Conservation (phyloP, 2,797 vertebrate genomes). For the Chrysocyon brachyurus region DNA sequence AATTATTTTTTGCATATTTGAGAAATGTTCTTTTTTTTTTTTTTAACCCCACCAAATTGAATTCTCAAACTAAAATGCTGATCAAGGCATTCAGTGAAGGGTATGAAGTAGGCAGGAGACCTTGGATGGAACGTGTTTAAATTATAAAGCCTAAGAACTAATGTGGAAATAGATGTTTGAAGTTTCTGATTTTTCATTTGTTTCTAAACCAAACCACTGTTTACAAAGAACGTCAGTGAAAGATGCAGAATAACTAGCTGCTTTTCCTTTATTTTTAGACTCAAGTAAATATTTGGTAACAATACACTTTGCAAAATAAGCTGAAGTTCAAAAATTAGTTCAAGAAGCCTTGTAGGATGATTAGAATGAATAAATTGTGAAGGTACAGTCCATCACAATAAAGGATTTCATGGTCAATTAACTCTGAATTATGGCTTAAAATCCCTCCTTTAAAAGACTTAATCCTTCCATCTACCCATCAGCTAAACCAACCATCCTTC, state of each 20-base stretch:
- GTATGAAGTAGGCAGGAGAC: neutral
- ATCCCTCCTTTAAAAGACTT: neutral
- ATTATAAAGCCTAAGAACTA: neutral
- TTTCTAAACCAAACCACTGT: conserved; percentile 52
- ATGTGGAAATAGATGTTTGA: neutral
- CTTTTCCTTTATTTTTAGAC: neutral
- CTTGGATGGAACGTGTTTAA: neutral
- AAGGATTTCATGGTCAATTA: neutral
- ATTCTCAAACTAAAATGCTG: neutral
- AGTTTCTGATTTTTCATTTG: conserved; percentile 17
- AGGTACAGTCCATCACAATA: neutral
- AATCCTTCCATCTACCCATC: neutral
- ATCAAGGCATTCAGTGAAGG: conserved; percentile 29
- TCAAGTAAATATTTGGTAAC: conserved; percentile 14
- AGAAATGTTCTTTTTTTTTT: neutral
- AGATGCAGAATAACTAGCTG: neutral
- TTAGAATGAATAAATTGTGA: conserved; percentile 23
- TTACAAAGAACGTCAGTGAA: conserved; percentile 33
- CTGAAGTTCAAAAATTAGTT: conserved; percentile 32
- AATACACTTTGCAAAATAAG: neutral
- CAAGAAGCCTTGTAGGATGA: neutral
- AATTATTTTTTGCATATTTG: neutral
- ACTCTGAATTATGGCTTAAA: conserved; percentile 9
- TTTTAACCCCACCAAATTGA: neutral
- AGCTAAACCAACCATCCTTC: neutral